Percentiles rank a stretch among this genome's conserved stretches.
Conservation (phyloP, 2,797 vertebrate genomes). For the Liasis olivaceus region DNA sequence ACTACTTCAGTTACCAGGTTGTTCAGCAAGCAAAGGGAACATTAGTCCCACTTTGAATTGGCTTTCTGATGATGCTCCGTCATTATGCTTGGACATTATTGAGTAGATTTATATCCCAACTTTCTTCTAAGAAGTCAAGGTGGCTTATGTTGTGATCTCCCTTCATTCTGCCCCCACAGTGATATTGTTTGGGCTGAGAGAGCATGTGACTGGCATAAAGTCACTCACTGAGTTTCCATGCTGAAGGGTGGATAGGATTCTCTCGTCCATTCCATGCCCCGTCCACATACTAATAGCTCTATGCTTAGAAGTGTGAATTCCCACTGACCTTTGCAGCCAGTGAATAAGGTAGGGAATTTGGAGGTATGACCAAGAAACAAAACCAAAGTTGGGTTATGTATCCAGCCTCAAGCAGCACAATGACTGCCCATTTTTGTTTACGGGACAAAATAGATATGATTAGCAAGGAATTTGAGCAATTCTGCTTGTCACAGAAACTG, state of each 20-base stretch:
- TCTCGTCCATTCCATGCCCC: no score
- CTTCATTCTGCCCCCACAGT: no score
- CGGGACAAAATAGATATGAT: background rate
- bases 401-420: no score
- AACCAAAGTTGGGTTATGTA: background rate
- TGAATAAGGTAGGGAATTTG: background rate
- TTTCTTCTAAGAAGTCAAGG: no score
- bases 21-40: background rate
- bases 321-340: background rate
- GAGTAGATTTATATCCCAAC: no score
- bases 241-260: no score
- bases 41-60: background rate
- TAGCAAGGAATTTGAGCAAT: background rate
- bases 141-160: no score
- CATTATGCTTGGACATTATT: background rate
- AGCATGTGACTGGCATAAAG: no score
- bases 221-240: no score
- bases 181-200: no score
- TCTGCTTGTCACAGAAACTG: background rate
- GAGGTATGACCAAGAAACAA: background rate
- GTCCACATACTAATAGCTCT: background rate
- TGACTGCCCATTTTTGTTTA: background rate
- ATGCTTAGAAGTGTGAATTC: background rate
- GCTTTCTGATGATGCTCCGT: background rate
- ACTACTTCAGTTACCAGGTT: background rate